Conservation (phyloP, 2,113 vertebrate species). For the Struthidea cinerea region DNA sequence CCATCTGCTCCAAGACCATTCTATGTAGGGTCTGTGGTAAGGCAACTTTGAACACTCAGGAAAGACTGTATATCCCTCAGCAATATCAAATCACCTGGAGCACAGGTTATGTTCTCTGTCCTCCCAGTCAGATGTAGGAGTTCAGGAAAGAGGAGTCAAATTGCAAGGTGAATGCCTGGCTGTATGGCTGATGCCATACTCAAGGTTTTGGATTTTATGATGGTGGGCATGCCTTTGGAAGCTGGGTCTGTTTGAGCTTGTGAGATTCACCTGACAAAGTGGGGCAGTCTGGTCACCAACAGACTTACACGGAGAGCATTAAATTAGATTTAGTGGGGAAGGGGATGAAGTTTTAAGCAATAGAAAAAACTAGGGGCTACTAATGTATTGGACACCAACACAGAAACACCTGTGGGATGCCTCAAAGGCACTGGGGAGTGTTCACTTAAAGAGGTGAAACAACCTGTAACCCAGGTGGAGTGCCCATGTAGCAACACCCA, state of each 20-base stretch:
- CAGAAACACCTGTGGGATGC: not conserved
- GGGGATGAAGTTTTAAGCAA: not conserved
- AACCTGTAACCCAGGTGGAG: not conserved
- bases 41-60: not conserved
- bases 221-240: not conserved
- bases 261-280: not conserved
- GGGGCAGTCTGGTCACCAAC: no score
- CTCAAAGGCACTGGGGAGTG: not conserved
- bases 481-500: no score
- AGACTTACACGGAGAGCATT: not conserved
- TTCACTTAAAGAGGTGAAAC: not conserved
- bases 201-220: not conserved
- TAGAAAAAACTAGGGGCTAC: not conserved
- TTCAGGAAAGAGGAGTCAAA: not conserved
- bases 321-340: not conserved
- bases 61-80: not conserved
- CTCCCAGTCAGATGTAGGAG: not conserved
- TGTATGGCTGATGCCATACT: accelerated
- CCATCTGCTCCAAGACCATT: not conserved
- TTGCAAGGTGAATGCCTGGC: not conserved
- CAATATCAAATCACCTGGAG: not conserved
- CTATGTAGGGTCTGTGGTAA: not conserved
- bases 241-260: not conserved
- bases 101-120: not conserved
- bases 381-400: not conserved